Base-by-base conservation (phyloP, 2,888 invertebrate genomes). In the Phortica okadai region DNA sequence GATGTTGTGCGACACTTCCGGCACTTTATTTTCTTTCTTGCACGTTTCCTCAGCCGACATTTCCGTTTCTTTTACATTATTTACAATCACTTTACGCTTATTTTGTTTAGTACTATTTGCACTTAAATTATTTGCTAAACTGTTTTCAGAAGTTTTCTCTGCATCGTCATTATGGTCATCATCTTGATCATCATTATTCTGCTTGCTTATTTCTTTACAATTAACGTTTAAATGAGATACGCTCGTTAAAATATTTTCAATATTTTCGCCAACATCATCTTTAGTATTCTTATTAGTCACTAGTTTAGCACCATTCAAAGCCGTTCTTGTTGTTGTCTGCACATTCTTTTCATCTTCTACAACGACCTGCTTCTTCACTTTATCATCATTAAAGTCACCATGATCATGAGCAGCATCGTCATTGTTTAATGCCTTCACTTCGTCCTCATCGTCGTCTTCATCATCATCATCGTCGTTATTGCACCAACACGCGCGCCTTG, bases 401-500 rank as follows among this genome's bases (percentile, higher is more conserved):
- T 77, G 75, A 74, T 81, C 76, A 75, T 77, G 76, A 78, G 75
- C 41, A 79, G 76, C 82, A 77, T 76, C 82, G 58, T 73, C 64
- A 74, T 77, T 50, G 33, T 75, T 42, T 75, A 73, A 62, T 80
- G 58, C 74, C 4, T 33, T 33, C 33, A 5, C 33, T 33, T 4
- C 66, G 73, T 75, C 80, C 74, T 77, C 76, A 75, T 81, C 76
- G 78, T 76, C 82, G 77, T 76, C 82, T 42, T 73, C 64, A 74
- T 76, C 58, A 50, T 75, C 74, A 75, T 42, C 74, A 76, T 75
- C 70, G 16, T 75, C 45, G 14, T 25, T 76, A 73, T 62, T 80
- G 59, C 73, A 80, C 94, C 95, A 94, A 92, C 95, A 95, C 79
- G 95, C 95, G 82, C 95, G 93, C 83, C 95, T 92, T 84, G 95